Evolutionary conservation across 2,888 invertebrate species (phyloP), one percentile per base, ranked within the genome.

Genomic region (Tipula vernalis): DNA sequence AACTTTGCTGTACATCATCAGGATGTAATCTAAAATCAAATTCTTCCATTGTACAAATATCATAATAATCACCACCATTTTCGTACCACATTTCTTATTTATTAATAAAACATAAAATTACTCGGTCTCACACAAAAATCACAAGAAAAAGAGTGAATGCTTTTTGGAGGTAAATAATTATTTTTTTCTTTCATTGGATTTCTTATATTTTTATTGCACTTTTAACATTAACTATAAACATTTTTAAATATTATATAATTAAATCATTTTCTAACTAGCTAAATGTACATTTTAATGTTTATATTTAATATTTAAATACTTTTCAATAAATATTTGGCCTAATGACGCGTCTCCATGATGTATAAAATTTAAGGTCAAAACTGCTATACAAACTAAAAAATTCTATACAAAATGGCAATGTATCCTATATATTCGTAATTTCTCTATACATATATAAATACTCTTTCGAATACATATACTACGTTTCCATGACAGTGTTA

Each of bases 1-100:
- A 87, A 86, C 88, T 88, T 88, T 89, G 88, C 88, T 89, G 89
- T 89, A 89, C 89, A 85, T 87, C 88, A 57, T 86, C 86, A 87
- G 28, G 41, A 87, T 88, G 88, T 88, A 89, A 87, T 88, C 89
- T 89, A 87, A 87, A 88, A 89, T 86, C 84, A 87, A 85, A 87
- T 87, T 86, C 83, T 86, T 87, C 85, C 86, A 86, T 86, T 83
- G 83, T 83, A 86, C 83, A 85, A 42, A 85, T 42, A 85, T 85
- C 85, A 85, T 85, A 85, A 85, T 85, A 85, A 85, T 85, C 85
- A 85, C 85, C 42, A 42, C 85, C 85, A 85, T 85, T 85, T 85
- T 86, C 86, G 57, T 36, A 86, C 86, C 86, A 86, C 86, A 86
- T 86, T 39, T 57, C 57, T 36, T 57, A 47, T 39, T 57, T 44